These are phyloP conservation scores for Natrix natrix DNA, from an alignment of 2,797 vertebrate genomes.

Conservation along the genomic window DNA sequence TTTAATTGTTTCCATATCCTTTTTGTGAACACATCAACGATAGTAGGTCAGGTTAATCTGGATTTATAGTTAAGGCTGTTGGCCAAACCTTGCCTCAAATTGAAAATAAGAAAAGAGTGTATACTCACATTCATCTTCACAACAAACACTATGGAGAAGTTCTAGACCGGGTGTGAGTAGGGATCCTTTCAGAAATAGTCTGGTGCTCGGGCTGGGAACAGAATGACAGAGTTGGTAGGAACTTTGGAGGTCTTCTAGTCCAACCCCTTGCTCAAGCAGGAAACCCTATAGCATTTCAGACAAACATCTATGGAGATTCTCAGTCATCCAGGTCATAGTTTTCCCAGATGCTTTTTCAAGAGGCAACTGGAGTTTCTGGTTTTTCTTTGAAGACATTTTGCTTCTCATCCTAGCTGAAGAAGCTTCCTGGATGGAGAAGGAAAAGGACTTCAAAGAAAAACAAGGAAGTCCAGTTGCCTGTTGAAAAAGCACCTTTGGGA, in stretches of 20 bases:
- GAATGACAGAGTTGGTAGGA: not conserved
- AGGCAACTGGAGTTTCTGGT: no score
- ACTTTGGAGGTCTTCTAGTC: not conserved
- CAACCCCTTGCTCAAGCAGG: not conserved
- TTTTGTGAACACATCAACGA: not conserved
- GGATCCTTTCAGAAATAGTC: not conserved
- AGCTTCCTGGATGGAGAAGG: no score
- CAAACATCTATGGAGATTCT: not conserved
- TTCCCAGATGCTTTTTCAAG: no score
- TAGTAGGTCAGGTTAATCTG: not conserved
- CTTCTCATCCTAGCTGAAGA: no score
- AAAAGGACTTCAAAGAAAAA: no score
- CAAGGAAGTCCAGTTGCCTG: no score
- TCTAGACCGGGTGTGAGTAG: not conserved
- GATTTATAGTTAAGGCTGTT: not conserved
- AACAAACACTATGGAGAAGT: not conserved
- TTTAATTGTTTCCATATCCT: not conserved
- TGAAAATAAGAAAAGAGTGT: not conserved
- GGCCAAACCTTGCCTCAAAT: not conserved
- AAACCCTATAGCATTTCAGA: not conserved
- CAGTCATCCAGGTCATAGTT: no score
- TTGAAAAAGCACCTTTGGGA: not conserved
- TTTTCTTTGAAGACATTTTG: no score
- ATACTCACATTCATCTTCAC: not conserved
- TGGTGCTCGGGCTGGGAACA: not conserved